Evolutionary conservation across 2,113 vertebrate genomes (phyloP).

Genomic region (Lampris incognitus): DNA sequence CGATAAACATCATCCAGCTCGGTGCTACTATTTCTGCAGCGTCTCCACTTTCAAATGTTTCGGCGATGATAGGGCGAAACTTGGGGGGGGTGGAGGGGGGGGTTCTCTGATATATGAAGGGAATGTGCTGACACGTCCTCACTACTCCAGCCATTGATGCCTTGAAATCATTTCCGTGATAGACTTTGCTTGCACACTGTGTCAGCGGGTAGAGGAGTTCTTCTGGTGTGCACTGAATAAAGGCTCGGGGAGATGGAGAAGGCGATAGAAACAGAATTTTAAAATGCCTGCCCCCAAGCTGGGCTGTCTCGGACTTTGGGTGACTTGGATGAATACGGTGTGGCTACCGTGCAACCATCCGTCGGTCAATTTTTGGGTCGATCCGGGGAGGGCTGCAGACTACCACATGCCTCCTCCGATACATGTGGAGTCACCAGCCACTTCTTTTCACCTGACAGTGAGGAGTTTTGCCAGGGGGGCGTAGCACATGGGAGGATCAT

Average conservation of each 20-base stretch:
- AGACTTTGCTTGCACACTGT: conserved; percentile 41
- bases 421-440: too few relatives aligned
- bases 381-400: too few relatives aligned
- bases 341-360: conserved; percentile 43
- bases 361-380: too few relatives aligned
- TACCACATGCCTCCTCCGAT: too few relatives aligned
- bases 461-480: too few relatives aligned
- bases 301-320: conserved; percentile 36
- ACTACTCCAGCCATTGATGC: conserved; percentile 48
- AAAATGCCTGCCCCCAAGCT: conserved; percentile 57
- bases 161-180: conserved; percentile 62
- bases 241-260: conserved; percentile 39
- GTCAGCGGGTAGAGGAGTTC: conserved; percentile 58
- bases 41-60: conserved; percentile 71
- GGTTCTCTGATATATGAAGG: conserved; percentile 52
- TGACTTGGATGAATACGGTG: conserved; percentile 52
- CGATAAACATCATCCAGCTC: conserved; percentile 64
- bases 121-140: conserved; percentile 68
- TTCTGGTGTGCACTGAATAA: conserved; percentile 30
- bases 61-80: conserved; percentile 59
- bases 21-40: conserved; percentile 64
- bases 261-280: conserved; percentile 61
- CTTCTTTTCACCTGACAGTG: too few relatives aligned
- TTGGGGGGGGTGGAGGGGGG: conserved; percentile 37
- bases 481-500: too few relatives aligned